Conservation (phyloP, 2,797 vertebrate species). For the Scyliorhinus canicula region DNA sequence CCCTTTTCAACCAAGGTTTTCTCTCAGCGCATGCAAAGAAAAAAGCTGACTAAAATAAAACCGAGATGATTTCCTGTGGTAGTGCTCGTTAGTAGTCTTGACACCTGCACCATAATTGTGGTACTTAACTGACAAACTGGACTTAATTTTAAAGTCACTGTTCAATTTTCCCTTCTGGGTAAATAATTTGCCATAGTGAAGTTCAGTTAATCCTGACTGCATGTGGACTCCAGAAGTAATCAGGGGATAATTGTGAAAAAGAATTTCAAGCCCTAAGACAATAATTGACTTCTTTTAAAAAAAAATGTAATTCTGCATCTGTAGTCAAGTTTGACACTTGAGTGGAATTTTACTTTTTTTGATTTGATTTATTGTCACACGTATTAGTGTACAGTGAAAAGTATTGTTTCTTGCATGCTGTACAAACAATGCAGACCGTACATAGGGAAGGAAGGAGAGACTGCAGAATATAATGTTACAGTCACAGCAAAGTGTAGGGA, state of each 20-base stretch:
- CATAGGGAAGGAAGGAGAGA: no score
- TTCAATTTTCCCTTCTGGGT: background rate
- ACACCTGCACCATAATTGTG: background rate
- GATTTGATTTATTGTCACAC: no score
- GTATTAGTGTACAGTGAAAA: no score
- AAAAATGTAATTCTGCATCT: background rate
- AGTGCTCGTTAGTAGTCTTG: background rate
- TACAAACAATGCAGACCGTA: no score
- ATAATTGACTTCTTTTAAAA: background rate
- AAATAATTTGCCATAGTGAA: background rate
- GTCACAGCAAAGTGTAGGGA: no score
- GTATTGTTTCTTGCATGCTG: no score
- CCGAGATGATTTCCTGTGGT: background rate
- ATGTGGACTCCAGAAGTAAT: background rate
- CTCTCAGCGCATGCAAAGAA: no score
- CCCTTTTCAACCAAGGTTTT: no score
- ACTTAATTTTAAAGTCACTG: background rate
- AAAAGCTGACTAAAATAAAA: no score
- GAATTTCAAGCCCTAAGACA: background rate
- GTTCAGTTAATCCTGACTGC: background rate
- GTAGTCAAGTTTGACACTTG: background rate
- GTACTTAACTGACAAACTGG: background rate
- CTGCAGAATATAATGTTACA: no score
- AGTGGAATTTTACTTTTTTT: no score
- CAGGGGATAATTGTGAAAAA: background rate